phyloP scores from a whole-genome alignment of 1,140 invertebrate genomes.

The Elysia chlorotica region DNA sequence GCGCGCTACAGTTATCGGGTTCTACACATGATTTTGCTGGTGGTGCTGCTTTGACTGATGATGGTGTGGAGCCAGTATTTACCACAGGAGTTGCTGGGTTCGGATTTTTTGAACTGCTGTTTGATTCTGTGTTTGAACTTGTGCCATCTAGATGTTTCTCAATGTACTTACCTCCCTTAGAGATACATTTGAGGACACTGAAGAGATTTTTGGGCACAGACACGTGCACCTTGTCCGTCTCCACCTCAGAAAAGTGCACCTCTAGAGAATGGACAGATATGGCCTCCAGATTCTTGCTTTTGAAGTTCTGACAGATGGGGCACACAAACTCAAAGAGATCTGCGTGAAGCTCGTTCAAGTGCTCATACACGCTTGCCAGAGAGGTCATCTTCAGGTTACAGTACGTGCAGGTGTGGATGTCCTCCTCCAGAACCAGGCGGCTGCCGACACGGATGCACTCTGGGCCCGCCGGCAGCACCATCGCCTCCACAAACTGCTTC shows the following conservation, averaged over 20 bases:
- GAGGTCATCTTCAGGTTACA: slow-evolving; percentile 49
- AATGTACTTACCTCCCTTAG: slow-evolving; percentile 25
- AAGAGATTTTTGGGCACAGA: slow-evolving; percentile 49
- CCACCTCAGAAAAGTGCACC: slow-evolving; percentile 32
- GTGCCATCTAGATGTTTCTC: slow-evolving; percentile 35
- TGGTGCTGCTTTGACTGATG: too few species aligned
- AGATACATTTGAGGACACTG: slow-evolving; percentile 36
- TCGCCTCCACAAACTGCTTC: slow-evolving; percentile 46
- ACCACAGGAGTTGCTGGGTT: too few species aligned
- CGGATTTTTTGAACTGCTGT: too few species aligned
- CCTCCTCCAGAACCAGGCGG: slow-evolving; percentile 41
- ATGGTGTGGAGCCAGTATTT: too few species aligned
- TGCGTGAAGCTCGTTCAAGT: slow-evolving; percentile 45
- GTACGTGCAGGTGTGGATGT: slow-evolving; percentile 51
- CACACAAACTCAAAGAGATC: slow-evolving; percentile 50
- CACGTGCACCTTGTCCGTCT: slow-evolving; percentile 39
- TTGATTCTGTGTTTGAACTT: too few species aligned
- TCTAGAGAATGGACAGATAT: slow-evolving; percentile 41
- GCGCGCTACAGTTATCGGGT: too few species aligned
- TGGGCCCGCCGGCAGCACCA: slow-evolving; percentile 31
- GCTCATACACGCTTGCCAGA: slow-evolving; percentile 43
- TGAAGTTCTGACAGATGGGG: slow-evolving; percentile 45
- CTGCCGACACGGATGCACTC: slow-evolving; percentile 34
- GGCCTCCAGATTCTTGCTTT: slow-evolving; percentile 35
- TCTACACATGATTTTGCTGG: too few species aligned